Percentiles rank a stretch among this genome's conserved stretches.
Evolutionary conservation across 2,113 vertebrate genomes (phyloP).

Genomic region (Chaetorhynchus papuensis): DNA sequence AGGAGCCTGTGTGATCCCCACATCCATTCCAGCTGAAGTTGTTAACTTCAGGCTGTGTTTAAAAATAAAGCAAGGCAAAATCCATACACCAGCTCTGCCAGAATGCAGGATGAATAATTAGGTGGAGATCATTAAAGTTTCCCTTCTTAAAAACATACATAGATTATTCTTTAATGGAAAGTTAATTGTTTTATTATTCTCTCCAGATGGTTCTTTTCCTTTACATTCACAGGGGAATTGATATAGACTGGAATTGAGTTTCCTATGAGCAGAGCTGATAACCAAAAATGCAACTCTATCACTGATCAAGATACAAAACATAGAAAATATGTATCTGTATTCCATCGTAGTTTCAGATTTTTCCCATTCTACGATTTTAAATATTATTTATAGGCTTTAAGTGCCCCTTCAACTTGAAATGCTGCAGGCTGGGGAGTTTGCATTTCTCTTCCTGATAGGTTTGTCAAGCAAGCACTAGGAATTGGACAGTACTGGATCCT

Average conservation of each 20-base stretch:
- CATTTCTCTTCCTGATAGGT: not conserved
- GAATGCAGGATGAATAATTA: conserved; percentile 50
- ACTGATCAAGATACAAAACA: not conserved
- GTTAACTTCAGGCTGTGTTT: not conserved
- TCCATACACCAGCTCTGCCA: not conserved
- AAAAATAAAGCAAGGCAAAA: not conserved
- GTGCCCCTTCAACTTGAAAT: not conserved
- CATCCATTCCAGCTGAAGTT: not conserved
- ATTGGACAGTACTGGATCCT: not conserved
- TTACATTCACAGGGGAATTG: conserved; percentile 61
- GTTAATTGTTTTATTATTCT: conserved; percentile 79
- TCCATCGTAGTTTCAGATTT: not conserved
- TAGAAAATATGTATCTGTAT: not conserved
- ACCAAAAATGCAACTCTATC: not conserved
- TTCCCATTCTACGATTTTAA: not conserved
- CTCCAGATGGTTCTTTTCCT: conserved; percentile 75
- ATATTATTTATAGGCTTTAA: not conserved
- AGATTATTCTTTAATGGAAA: conserved; percentile 79
- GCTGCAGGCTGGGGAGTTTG: not conserved
- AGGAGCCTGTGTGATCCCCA: not conserved
- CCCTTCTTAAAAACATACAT: conserved; percentile 74
- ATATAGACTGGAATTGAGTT: conserved; percentile 14
- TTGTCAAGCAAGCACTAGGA: not conserved
- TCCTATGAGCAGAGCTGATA: not conserved
- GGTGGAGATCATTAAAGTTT: conserved; percentile 62